These are phyloP conservation scores for Muscidifurax raptorellus DNA, from an alignment of 1,140 invertebrate species.

Conservation along the genomic window DNA sequence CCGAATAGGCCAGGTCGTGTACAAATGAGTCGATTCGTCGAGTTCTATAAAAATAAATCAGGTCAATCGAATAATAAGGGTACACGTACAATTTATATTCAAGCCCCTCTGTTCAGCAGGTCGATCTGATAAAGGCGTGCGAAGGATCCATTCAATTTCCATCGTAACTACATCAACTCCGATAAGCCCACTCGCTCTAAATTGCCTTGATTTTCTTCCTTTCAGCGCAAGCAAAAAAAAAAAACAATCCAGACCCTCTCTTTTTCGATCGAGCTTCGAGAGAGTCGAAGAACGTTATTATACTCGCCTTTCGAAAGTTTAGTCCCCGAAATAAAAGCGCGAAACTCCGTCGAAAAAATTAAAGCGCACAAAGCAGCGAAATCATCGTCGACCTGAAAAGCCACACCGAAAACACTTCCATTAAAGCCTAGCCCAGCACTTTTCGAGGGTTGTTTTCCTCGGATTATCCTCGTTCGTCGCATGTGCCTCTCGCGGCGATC, in stretches of 20 bases:
- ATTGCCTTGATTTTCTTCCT: background rate
- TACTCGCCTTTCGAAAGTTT: too few species aligned
- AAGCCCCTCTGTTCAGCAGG: background rate
- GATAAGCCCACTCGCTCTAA: background rate
- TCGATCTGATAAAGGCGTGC: background rate
- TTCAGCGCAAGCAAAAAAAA: background rate
- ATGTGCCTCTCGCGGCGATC: background rate
- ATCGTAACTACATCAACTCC: background rate
- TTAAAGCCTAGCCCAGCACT: background rate
- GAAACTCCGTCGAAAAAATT: background rate
- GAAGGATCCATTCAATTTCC: constrained; percentile 6
- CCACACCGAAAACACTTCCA: constrained; percentile 11
- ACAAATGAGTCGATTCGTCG: background rate
- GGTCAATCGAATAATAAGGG: constrained; percentile 3
- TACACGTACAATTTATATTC: background rate
- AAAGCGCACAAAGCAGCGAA: background rate
- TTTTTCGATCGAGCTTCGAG: too few species aligned
- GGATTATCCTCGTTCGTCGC: background rate
- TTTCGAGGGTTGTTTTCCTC: background rate
- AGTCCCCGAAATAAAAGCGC: background rate
- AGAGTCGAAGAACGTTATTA: too few species aligned
- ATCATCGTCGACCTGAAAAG: constrained; percentile 4
- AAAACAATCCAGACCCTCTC: too few species aligned
- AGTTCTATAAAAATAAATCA: constrained; percentile 1
- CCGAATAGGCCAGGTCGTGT: too few species aligned